phyloP scores from a whole-genome alignment of 2,113 vertebrate genomes.

The Corapipo altera region DNA sequence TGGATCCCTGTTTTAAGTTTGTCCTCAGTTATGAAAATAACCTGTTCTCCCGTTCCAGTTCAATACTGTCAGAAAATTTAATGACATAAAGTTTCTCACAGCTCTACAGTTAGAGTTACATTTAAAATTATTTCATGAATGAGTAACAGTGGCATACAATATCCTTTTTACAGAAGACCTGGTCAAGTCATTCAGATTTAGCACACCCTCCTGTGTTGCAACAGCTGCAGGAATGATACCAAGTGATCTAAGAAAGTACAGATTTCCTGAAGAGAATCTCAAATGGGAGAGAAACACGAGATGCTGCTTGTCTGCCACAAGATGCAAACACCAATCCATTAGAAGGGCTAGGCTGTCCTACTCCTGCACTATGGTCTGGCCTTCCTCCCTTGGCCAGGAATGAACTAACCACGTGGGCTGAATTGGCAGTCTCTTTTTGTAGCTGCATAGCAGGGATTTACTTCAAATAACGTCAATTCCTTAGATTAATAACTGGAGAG shows the following conservation, averaged over 20 bases:
- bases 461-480: not conserved
- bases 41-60: not conserved
- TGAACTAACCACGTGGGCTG: not conserved
- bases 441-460: not conserved
- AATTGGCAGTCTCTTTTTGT: not conserved
- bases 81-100: not conserved
- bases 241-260: not conserved
- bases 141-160: not conserved
- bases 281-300: slow-evolving; percentile 14
- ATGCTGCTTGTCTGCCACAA: not conserved
- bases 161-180: not conserved
- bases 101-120: not conserved
- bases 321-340: not conserved
- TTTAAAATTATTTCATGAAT: not conserved
- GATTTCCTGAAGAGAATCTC: slow-evolving; percentile 13
- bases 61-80: not conserved
- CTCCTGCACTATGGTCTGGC: not conserved
- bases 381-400: not conserved
- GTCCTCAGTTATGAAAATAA: not conserved
- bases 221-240: slow-evolving; percentile 16
- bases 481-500: not conserved
- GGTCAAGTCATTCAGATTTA: slow-evolving; percentile 6
- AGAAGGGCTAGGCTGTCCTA: not conserved
- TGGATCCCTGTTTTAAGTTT: not conserved
- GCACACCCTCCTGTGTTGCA: not conserved